phyloP scores from a whole-genome alignment of 2,888 invertebrate genomes.

The Hymenopus coronatus region DNA sequence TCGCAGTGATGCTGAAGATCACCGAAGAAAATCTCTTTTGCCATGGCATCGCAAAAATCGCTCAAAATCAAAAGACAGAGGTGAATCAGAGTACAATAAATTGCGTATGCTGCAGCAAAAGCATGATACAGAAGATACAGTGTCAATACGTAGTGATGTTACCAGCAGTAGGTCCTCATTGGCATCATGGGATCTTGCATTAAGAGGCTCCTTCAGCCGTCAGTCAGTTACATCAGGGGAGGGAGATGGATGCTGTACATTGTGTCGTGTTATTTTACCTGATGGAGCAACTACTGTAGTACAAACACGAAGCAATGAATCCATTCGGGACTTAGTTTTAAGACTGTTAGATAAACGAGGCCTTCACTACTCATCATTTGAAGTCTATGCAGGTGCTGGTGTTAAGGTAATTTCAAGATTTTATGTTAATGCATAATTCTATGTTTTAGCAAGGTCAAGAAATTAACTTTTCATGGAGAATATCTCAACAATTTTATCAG shows the following conservation, averaged over 20 bases:
- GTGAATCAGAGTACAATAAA: slow-evolving; percentile 51
- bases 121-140: slow-evolving; percentile 47
- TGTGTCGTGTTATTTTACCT: slow-evolving; percentile 83
- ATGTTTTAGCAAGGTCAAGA: too few relatives aligned
- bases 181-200: slow-evolving; percentile 58
- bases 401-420: slow-evolving; percentile 16
- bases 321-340: slow-evolving; percentile 74
- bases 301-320: slow-evolving; percentile 71
- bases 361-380: slow-evolving; percentile 74
- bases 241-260: slow-evolving; percentile 41
- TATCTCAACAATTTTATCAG: too few relatives aligned
- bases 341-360: slow-evolving; percentile 81
- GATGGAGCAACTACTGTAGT: slow-evolving; percentile 93
- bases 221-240: slow-evolving; percentile 37
- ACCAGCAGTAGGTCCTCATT: slow-evolving; percentile 61
- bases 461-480: too few relatives aligned
- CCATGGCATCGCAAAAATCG: slow-evolving; percentile 83
- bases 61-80: slow-evolving; percentile 47
- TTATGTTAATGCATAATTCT: too few relatives aligned
- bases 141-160: slow-evolving; percentile 48
- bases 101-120: slow-evolving; percentile 47
- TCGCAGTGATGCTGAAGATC: slow-evolving; percentile 81
- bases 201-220: slow-evolving; percentile 50
- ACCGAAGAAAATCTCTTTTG: slow-evolving; percentile 82
- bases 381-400: slow-evolving; percentile 57